Percentiles rank a stretch among this genome's conserved stretches.
These are phyloP conservation scores for Fopius arisanus DNA, from an alignment of 1,140 invertebrate genomes.

Conservation along the genomic window DNA sequence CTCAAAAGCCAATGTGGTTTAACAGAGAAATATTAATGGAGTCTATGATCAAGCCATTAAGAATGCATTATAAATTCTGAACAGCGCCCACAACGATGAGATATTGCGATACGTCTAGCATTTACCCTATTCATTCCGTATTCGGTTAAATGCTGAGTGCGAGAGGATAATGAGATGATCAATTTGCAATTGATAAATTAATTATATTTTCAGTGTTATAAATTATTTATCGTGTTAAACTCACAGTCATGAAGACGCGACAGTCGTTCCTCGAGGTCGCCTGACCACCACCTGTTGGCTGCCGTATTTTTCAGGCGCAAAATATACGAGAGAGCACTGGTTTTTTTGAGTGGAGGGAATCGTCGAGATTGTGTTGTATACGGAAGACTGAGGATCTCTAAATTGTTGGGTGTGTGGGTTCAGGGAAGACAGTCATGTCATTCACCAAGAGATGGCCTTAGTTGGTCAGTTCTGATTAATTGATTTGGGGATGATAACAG, in stretches of 20 bases:
- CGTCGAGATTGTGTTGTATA: background rate
- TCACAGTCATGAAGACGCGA: constrained; percentile 2
- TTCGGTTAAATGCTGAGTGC: background rate
- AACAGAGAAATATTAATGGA: constrained; percentile 13
- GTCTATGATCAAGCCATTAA: constrained; percentile 16
- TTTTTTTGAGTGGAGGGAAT: background rate
- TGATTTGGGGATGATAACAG: too few relatives aligned
- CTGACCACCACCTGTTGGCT: constrained; percentile 14
- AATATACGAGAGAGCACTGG: background rate
- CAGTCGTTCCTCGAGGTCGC: constrained; percentile 8
- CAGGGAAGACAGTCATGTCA: background rate
- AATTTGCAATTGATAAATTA: background rate
- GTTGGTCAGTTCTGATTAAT: background rate
- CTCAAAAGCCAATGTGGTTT: background rate
- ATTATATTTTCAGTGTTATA: background rate
- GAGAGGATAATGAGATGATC: background rate
- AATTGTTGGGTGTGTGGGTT: background rate
- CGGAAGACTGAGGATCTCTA: background rate
- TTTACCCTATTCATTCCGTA: constrained; percentile 9
- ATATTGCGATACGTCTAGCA: constrained; percentile 19
- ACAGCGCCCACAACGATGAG: constrained; percentile 34
- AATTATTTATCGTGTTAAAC: constrained; percentile 5
- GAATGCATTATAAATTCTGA: constrained; percentile 37
- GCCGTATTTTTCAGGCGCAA: constrained; percentile 1
- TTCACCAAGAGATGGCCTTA: background rate